Evolutionary conservation across 2,113 vertebrate genomes (phyloP).

Genomic region (Indri indri): DNA sequence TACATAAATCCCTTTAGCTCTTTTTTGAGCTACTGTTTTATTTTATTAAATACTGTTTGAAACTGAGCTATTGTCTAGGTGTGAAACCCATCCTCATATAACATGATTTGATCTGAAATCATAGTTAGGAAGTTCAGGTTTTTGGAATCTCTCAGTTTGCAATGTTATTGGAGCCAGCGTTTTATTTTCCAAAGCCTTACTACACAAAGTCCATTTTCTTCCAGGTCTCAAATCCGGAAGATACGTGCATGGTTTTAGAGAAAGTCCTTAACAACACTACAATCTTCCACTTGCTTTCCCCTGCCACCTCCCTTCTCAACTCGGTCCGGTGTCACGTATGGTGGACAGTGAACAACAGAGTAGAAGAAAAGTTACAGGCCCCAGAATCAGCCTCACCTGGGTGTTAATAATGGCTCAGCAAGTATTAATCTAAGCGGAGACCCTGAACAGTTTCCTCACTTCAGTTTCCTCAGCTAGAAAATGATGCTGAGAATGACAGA

Average conservation of each 20-base stretch:
- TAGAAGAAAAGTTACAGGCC: background rate
- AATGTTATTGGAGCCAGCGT: background rate
- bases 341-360: background rate
- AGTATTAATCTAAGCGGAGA: background rate
- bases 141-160: background rate
- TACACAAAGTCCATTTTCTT: background rate
- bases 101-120: slow-evolving; percentile 11
- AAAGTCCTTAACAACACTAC: background rate
- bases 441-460: background rate
- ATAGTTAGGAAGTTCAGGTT: background rate
- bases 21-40: background rate
- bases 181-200: background rate
- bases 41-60: background rate
- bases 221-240: background rate
- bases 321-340: accelerated
- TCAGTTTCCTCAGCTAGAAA: background rate
- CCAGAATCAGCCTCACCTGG: background rate
- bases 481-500: background rate
- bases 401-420: background rate
- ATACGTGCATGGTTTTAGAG: background rate
- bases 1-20: background rate
- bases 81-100: background rate
- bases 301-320: background rate
- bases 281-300: background rate
- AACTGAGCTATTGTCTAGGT: background rate